Conservation (phyloP, 2,888 invertebrate species). For the Criorhina ranunculi region DNA sequence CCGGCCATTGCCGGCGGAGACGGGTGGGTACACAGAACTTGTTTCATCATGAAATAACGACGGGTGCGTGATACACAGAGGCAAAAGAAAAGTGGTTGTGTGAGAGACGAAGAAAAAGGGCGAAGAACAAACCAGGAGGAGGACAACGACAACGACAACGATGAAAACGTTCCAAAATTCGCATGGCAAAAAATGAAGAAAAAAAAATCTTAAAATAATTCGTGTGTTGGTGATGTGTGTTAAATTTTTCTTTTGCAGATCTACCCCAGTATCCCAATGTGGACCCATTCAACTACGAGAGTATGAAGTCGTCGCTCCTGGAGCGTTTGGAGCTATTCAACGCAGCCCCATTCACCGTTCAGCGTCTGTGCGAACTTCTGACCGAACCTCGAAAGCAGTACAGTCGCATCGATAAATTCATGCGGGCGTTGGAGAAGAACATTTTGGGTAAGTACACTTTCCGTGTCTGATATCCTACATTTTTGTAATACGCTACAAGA, state of each 20-base stretch:
- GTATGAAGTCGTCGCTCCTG: constrained; percentile 92
- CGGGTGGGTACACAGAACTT: constrained; percentile 72
- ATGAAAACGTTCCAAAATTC: constrained; percentile 5
- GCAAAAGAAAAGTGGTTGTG: constrained; percentile 56
- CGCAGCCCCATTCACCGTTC: constrained; percentile 97
- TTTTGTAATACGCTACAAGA: constrained; percentile 2
- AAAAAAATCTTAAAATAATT: background rate
- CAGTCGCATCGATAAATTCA: constrained; percentile 97
- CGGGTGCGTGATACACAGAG: constrained; percentile 42
- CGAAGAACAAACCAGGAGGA: constrained; percentile 20
- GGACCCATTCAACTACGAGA: constrained; percentile 95
- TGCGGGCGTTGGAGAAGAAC: constrained; percentile 98
- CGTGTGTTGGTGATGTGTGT: constrained; percentile 10
- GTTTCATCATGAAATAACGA: constrained; percentile 66
- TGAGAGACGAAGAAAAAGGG: constrained; percentile 42
- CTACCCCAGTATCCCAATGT: constrained; percentile 95
- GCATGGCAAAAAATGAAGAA: background rate
- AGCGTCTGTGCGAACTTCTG: constrained; percentile 96
- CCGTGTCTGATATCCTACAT: constrained; percentile 37
- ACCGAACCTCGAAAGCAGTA: constrained; percentile 97
- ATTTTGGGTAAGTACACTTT: constrained; percentile 86
- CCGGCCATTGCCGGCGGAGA: constrained; percentile 56
- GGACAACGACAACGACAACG: background rate
- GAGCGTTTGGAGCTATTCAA: constrained; percentile 93
- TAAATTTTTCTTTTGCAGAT: constrained; percentile 85